Percentiles rank a stretch among this genome's conserved stretches.
phyloP scores from a whole-genome alignment of 2,888 invertebrate species.

The Thymelicus lineola region DNA sequence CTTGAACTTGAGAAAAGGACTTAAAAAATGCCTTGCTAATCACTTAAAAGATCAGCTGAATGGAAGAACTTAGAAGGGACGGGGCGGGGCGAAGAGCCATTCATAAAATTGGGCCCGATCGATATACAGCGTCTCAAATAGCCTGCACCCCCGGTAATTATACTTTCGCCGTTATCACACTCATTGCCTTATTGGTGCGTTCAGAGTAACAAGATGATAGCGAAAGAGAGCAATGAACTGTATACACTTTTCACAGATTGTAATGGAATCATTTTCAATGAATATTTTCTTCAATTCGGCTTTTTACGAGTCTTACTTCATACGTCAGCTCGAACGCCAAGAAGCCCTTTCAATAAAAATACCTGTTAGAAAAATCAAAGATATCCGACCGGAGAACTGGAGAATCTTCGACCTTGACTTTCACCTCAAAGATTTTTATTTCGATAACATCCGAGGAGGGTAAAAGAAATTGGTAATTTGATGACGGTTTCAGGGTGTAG shows the following conservation, averaged over 20 bases:
- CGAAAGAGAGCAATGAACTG: constrained; percentile 51
- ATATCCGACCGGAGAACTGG: constrained; percentile 6
- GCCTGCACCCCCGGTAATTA: constrained; percentile 44
- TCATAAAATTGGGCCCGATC: constrained; percentile 80
- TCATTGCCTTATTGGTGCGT: constrained; percentile 46
- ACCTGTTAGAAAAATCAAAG: constrained; percentile 33
- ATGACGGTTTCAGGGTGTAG: constrained; percentile 19
- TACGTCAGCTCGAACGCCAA: constrained; percentile 13
- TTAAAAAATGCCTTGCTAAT: constrained; percentile 33
- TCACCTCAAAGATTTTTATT: constrained; percentile 19
- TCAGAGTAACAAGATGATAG: constrained; percentile 32
- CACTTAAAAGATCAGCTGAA: constrained; percentile 43
- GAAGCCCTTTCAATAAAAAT: constrained; percentile 37
- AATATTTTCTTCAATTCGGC: constrained; percentile 6
- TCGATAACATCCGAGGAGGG: constrained; percentile 12
- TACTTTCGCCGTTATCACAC: constrained; percentile 40
- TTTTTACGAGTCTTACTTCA: constrained; percentile 10
- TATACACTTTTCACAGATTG: constrained; percentile 17
- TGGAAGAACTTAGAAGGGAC: constrained; percentile 42
- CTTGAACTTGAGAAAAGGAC: constrained; percentile 29
- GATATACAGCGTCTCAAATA: constrained; percentile 60
- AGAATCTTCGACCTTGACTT: constrained; percentile 3
- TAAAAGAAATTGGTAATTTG: constrained; percentile 20
- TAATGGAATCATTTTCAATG: constrained; percentile 39
- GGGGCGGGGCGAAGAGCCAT: constrained; percentile 61